Evolutionary conservation across 2,888 invertebrate genomes (phyloP), one percentile per base, ranked within the genome.

Genomic region (Agrochola macilenta): DNA sequence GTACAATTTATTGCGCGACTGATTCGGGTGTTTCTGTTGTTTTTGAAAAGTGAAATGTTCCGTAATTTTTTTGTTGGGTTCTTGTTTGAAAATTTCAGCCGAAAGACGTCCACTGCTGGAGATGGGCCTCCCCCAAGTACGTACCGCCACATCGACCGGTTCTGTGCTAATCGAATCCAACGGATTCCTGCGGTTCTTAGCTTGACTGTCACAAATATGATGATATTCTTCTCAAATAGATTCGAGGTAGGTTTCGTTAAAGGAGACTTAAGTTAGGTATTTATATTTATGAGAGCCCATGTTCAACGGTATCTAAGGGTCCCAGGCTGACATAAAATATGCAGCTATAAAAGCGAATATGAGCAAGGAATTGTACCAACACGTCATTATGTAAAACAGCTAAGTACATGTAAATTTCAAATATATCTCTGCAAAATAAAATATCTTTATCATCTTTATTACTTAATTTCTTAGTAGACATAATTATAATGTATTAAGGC

Each of bases 1-100:
- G 46, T 69, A 73, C 43, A 75, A 84, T 84, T 84, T 84, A 84
- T 84, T 79, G 60, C 46, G 26, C 58, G 23, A 23, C 49, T 35
- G 60, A 66, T 74, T 60, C 26, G 12, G 39, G n/a, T 49, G 26
- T 43, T 71, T 69, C 58, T 66, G 72, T 79, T 64, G 79, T 54
- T 79, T 58, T 65, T 12, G 5, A 52, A 66, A 80, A 58, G 14
- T 69, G 5, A 43, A 43, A 61, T 23, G 0, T 54, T 54, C 3
- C 0, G n/a, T 35, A 5, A 2, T 9, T 61, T 35, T 17, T 43
- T 61, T 61, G 60, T 60, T 30, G 1, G 30, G 17, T 60, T 60
- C 9, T 30, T 60, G 8, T 17, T 60, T 60, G 30, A 60, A 20
- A 0, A 30, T 60, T 60, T 60, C 30, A 30, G 60, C 8, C 60